These are phyloP conservation scores for Bungarus multicinctus DNA, from an alignment of 2,113 vertebrate genomes.

Conservation along the genomic window DNA sequence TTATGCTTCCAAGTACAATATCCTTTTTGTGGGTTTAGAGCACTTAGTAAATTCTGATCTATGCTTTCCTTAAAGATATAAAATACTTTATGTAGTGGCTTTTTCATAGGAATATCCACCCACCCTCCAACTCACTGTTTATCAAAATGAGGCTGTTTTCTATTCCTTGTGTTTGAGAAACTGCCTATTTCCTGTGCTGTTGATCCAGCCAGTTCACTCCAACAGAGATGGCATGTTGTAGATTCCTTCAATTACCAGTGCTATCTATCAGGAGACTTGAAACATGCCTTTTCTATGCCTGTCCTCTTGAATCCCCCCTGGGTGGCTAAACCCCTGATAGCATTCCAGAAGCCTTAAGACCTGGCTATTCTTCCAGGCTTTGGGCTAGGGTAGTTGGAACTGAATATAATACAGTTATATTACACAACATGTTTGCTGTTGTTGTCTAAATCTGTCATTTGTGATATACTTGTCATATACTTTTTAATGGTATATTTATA, in stretches of 20 bases:
- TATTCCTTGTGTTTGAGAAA: neutral
- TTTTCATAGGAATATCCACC: neutral
- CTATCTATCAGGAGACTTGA: neutral
- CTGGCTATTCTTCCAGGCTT: neutral
- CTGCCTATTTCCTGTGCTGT: neutral
- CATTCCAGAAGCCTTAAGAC: neutral
- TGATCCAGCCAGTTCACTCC: neutral
- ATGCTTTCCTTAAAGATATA: neutral
- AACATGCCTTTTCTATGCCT: neutral
- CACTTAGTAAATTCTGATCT: neutral
- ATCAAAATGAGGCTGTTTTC: neutral
- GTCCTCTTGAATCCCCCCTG: neutral
- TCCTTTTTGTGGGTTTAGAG: neutral
- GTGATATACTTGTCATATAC: neutral
- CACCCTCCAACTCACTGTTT: neutral
- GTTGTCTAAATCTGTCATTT: neutral
- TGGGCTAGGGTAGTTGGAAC: neutral
- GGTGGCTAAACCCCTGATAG: neutral
- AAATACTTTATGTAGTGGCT: neutral
- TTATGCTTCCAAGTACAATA: neutral
- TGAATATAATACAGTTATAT: neutral
- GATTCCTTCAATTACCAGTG: neutral
- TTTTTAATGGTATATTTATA: neutral
- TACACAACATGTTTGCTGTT: neutral
- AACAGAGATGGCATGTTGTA: neutral